Conservation (phyloP, 2,888 invertebrate genomes). For the Eulithis testata region DNA sequence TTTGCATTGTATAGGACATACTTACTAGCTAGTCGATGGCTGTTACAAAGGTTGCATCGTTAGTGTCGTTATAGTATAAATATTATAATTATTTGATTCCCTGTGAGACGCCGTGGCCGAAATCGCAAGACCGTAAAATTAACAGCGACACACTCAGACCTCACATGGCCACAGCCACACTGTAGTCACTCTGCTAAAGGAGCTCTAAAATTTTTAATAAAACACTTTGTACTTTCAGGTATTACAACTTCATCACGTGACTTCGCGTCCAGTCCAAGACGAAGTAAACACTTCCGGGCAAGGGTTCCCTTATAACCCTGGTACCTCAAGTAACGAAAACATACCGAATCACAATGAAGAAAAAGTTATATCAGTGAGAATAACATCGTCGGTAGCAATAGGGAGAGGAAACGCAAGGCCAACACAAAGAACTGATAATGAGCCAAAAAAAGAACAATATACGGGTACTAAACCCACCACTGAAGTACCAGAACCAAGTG, state of each 20-base stretch:
- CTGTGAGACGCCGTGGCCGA: too few relatives aligned
- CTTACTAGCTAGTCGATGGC: not conserved
- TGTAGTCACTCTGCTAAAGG: too few relatives aligned
- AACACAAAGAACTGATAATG: slow-evolving; percentile 39
- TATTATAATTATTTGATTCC: too few relatives aligned
- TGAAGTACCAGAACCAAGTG: slow-evolving; percentile 44
- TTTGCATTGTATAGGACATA: not conserved
- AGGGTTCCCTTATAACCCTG: slow-evolving; percentile 47
- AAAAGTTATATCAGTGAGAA: slow-evolving; percentile 82
- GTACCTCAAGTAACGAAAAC: slow-evolving; percentile 44
- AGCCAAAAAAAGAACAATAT: slow-evolving; percentile 30
- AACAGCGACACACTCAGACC: too few relatives aligned
- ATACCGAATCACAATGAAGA: slow-evolving; percentile 59
- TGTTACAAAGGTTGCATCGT: slow-evolving; percentile 1
- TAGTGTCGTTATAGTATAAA: not conserved
- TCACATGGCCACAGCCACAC: too few relatives aligned
- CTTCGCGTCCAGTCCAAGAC: slow-evolving; percentile 57
- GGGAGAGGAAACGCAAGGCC: slow-evolving; percentile 73
- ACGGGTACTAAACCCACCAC: slow-evolving; percentile 28
- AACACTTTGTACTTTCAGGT: slow-evolving; percentile 62
- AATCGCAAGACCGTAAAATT: too few relatives aligned
- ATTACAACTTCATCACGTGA: slow-evolving; percentile 61
- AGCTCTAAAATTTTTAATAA: too few relatives aligned
- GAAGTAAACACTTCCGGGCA: slow-evolving; percentile 45
- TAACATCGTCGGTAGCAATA: slow-evolving; percentile 85